These are phyloP conservation scores for Eptatretus burgeri DNA, from an alignment of 2,113 vertebrate species.

Conservation along the genomic window DNA sequence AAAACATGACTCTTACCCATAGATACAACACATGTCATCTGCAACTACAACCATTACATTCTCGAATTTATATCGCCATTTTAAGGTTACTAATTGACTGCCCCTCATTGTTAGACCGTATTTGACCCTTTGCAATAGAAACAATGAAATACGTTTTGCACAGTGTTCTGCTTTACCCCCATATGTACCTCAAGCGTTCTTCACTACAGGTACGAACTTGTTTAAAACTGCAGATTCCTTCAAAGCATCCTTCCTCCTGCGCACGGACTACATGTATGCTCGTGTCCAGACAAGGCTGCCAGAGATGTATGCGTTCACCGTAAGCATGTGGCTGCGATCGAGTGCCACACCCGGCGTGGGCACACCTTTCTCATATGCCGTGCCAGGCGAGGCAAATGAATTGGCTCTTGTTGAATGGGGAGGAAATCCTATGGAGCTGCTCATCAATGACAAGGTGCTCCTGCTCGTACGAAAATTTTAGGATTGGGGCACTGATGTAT, in stretches of 20 bases:
- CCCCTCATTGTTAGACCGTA: too few relatives aligned
- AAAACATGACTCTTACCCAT: too few relatives aligned
- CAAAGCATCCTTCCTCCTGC: slow-evolving; percentile 50
- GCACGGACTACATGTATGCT: slow-evolving; percentile 84
- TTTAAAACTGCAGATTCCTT: slow-evolving; percentile 42
- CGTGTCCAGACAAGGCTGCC: slow-evolving; percentile 49
- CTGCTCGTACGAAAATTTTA: too few relatives aligned
- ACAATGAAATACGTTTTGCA: background rate
- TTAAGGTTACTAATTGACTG: too few relatives aligned
- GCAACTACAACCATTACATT: too few relatives aligned
- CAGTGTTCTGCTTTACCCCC: background rate
- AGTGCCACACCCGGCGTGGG: slow-evolving; percentile 31
- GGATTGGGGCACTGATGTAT: too few relatives aligned
- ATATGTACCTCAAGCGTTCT: background rate
- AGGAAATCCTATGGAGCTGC: slow-evolving; percentile 59
- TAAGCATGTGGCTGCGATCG: slow-evolving; percentile 59
- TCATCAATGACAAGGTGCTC: slow-evolving; percentile 71
- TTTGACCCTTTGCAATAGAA: background rate
- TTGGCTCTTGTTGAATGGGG: slow-evolving; percentile 64
- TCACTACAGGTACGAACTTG: slow-evolving; percentile 13
- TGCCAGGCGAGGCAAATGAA: slow-evolving; percentile 56
- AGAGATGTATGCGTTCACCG: slow-evolving; percentile 65
- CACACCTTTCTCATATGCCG: slow-evolving; percentile 80
- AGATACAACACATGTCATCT: too few relatives aligned
- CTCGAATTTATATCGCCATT: too few relatives aligned